These are phyloP conservation scores for Tetramorium alpestre DNA, from an alignment of 1,140 invertebrate species.

Conservation along the genomic window DNA sequence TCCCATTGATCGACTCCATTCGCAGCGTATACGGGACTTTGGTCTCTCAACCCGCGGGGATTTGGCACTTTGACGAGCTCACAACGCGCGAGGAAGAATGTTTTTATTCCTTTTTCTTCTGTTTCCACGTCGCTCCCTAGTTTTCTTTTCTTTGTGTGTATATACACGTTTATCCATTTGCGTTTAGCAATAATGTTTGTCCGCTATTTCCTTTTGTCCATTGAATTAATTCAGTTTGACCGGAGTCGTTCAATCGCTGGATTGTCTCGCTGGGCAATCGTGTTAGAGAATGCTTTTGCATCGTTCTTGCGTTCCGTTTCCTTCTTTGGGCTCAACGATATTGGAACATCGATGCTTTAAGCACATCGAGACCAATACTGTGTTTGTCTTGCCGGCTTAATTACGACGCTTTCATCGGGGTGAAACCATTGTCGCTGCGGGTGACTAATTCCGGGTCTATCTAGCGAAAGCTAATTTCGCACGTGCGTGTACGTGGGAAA, in stretches of 20 bases:
- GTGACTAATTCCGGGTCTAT: constrained; percentile 48
- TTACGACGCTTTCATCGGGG: constrained; percentile 52
- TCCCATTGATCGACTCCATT: constrained; percentile 71
- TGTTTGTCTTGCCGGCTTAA: constrained; percentile 30
- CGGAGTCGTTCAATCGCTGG: constrained; percentile 53
- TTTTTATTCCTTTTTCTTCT: background rate
- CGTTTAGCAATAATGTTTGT: background rate
- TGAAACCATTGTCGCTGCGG: constrained; percentile 8
- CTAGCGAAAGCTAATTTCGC: constrained; percentile 31
- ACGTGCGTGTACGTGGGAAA: constrained; percentile 10
- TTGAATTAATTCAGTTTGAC: constrained; percentile 61
- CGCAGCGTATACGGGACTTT: constrained; percentile 45
- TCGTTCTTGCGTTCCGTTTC: background rate
- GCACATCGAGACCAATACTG: constrained; percentile 51
- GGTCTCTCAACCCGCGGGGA: constrained; percentile 63
- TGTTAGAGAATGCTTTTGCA: constrained; percentile 30
- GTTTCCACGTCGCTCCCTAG: background rate
- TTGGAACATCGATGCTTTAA: constrained; percentile 22
- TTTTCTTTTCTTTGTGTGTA: background rate
- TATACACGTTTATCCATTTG: background rate
- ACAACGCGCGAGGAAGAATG: constrained; percentile 29
- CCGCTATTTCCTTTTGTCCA: background rate
- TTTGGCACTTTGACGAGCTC: constrained; percentile 74
- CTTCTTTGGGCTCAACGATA: background rate
- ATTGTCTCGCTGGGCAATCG: constrained; percentile 3